Percentiles rank a stretch among this genome's conserved stretches.
Conservation (phyloP, 2,797 vertebrate genomes). For the Cossypha heuglini region DNA sequence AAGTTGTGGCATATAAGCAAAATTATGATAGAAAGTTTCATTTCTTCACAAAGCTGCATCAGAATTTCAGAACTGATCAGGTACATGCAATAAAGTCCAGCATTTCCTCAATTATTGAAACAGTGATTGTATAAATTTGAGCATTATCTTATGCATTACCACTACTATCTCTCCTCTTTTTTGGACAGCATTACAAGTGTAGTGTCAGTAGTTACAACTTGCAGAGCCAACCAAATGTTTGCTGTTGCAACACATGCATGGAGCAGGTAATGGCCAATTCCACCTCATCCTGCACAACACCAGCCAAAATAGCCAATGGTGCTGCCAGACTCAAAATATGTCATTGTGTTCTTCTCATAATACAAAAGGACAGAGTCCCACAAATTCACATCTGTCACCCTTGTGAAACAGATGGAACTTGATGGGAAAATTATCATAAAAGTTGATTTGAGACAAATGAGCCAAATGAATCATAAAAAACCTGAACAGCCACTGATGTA, state of each 20-base stretch:
- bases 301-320: neutral
- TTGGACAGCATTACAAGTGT: neutral
- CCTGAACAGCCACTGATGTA: neutral
- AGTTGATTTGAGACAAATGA: neutral
- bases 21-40: neutral
- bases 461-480: neutral
- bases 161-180: neutral
- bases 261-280: neutral
- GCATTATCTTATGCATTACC: neutral
- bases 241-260: neutral
- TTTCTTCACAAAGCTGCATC: neutral
- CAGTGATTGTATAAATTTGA: neutral
- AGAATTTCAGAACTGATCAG: neutral
- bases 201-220: neutral
- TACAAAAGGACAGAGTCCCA: neutral
- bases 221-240: neutral
- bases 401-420: neutral
- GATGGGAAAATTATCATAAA: neutral
- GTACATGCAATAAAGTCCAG: neutral
- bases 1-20: neutral
- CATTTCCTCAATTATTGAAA: neutral
- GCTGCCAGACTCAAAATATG: neutral
- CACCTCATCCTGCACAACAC: neutral
- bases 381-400: neutral
- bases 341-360: neutral